Percentiles rank a stretch among this genome's conserved stretches.
Conservation (phyloP, 2,113 vertebrate species). For the Bujurquina vittata region DNA sequence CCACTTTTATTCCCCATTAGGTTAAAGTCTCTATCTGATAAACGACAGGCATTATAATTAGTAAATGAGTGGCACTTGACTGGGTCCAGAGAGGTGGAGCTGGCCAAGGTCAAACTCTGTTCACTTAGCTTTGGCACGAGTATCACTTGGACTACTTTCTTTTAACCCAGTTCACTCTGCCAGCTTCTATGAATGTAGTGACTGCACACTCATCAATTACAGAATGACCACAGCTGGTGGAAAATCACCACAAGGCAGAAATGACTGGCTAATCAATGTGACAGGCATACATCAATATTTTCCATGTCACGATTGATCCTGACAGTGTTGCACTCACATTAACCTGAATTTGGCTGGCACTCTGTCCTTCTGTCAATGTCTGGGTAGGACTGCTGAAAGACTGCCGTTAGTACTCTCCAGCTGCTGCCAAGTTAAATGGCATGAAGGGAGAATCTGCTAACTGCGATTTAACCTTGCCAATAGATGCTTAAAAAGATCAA, state of each 20-base stretch:
- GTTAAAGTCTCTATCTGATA: neutral
- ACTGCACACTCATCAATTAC: constrained; percentile 35
- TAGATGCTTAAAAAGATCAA: constrained; percentile 1
- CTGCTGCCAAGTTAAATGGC: constrained; percentile 20
- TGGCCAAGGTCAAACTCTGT: neutral
- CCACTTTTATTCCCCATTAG: neutral
- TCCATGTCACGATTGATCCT: constrained; percentile 46
- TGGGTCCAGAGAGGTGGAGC: neutral
- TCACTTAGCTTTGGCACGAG: neutral
- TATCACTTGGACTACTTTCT: neutral
- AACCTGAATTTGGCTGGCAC: neutral
- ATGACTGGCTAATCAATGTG: constrained; percentile 46
- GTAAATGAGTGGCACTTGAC: neutral
- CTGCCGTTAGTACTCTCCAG: neutral
- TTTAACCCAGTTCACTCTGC: neutral
- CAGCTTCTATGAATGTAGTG: neutral
- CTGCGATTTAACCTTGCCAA: neutral
- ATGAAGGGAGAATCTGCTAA: neutral
- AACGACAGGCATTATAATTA: neutral
- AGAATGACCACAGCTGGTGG: constrained; percentile 19
- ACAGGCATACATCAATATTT: constrained; percentile 60
- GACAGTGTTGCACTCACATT: neutral
- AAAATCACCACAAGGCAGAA: constrained; percentile 47
- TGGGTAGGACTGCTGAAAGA: neutral
- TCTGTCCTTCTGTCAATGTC: constrained; percentile 17